Evolutionary conservation across 2,113 vertebrate species (phyloP).

Genomic region (Synchiropus splendidus): DNA sequence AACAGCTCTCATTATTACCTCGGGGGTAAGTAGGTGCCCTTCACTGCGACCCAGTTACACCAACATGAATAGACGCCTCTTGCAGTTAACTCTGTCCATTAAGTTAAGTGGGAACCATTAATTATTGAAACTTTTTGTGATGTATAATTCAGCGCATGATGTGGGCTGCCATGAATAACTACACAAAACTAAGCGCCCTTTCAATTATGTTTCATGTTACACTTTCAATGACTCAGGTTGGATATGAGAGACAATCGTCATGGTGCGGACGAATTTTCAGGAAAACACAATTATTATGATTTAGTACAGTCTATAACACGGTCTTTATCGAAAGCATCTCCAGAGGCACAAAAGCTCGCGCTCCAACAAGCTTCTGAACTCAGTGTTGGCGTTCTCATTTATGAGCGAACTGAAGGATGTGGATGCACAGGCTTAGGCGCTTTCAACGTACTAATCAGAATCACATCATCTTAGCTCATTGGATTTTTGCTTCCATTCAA

Average conservation of each 20-base stretch:
- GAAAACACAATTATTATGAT: no score
- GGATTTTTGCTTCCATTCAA: no score
- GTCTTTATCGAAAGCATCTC: no score
- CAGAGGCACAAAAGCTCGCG: no score
- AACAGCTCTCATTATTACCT: slow-evolving; percentile 37
- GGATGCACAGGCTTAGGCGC: no score
- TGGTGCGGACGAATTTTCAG: no score
- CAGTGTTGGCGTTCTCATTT: no score
- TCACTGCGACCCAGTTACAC: slow-evolving; percentile 38
- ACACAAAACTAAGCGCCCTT: slow-evolving; percentile 28
- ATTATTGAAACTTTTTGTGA: slow-evolving; percentile 48
- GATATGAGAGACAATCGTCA: slow-evolving; percentile 7
- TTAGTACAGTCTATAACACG: no score
- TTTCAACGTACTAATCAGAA: slow-evolving; percentile 1
- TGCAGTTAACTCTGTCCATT: slow-evolving; percentile 61
- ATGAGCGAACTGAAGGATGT: no score
- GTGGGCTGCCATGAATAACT: slow-evolving; percentile 35
- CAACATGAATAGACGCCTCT: slow-evolving; percentile 25
- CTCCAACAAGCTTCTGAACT: no score
- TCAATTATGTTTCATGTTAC: slow-evolving; percentile 10
- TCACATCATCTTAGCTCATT: no score
- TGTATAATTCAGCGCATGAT: slow-evolving; percentile 56
- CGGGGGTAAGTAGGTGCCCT: slow-evolving; percentile 17
- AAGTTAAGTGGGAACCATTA: slow-evolving; percentile 57
- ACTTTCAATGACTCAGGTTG: neutral